These are phyloP conservation scores for Stenodera caucasica DNA, from an alignment of 2,888 invertebrate genomes.

Conservation along the genomic window DNA sequence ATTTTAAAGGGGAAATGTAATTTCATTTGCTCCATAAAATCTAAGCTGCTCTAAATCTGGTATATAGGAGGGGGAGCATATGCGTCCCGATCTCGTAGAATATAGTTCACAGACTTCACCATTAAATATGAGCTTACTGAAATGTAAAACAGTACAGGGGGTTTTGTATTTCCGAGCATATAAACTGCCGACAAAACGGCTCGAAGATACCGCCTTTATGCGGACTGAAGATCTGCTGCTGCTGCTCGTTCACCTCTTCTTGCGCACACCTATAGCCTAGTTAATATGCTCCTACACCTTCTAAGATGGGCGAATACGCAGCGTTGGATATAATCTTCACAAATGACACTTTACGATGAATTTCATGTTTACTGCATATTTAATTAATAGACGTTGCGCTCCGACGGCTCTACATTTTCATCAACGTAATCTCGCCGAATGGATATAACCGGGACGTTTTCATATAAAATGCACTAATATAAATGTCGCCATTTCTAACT, in stretches of 20 bases:
- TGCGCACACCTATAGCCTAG: constrained; percentile 42
- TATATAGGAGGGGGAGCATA: constrained; percentile 53
- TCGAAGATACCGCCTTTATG: constrained; percentile 56
- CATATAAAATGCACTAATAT: constrained; percentile 33
- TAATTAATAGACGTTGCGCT: constrained; percentile 49
- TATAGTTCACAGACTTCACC: constrained; percentile 56
- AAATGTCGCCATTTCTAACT: constrained; percentile 30
- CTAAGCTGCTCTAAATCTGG: constrained; percentile 57
- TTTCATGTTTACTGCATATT: constrained; percentile 54
- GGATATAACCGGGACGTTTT: constrained; percentile 24
- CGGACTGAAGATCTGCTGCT: constrained; percentile 47
- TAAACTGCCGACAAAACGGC: constrained; percentile 58
- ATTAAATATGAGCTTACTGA: constrained; percentile 60
- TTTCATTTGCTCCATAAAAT: constrained; percentile 60
- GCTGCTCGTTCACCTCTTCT: constrained; percentile 37
- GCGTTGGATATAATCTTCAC: constrained; percentile 47
- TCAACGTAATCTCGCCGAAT: constrained; percentile 36
- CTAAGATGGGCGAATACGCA: constrained; percentile 34
- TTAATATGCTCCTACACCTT: constrained; percentile 47
- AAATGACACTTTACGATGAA: constrained; percentile 51
- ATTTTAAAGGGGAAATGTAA: constrained; percentile 59
- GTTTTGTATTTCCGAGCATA: constrained; percentile 58
- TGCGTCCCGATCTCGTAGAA: constrained; percentile 52
- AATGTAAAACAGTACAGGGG: constrained; percentile 58
- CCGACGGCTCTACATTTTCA: constrained; percentile 39